Base-by-base conservation (phyloP, 2,797 vertebrate species). In the Notolepis coatsorum region DNA sequence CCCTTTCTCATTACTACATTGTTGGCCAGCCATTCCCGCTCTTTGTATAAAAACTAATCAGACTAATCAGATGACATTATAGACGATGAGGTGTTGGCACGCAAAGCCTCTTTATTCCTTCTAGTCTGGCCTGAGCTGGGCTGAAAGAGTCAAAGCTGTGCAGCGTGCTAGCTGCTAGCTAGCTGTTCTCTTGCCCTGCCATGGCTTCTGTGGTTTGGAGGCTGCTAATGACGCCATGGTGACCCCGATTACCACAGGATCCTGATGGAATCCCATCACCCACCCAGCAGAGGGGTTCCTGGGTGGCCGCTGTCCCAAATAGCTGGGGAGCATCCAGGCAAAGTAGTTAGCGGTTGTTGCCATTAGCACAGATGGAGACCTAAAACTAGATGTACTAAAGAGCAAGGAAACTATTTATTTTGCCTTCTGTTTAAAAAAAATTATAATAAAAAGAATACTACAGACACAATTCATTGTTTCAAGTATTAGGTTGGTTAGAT, bases 1-100 rank as follows among this genome's bases (percentile, higher is more conserved):
- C 62, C 56, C 80, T 48, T 42, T 55, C 65, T 71, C 65, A 73
- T 84, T 70, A 68, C 49, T 18, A 62, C 65, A 78, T 82, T 86
- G 81, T 80, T 82, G 75, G 66, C 67, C 57, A 25, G 66, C 67
- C 57, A 25, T 76, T 68, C 67, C 68, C 48, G 51, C 60, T 77
- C 77, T 76, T 78, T 81, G 82, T 76, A 70, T 73, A 61, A 72
- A 71, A 79, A 80, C 65, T 74, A 76, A 81, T 79, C 69, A 77
- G 71, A 69, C 74, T 75, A 75, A 82, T 80, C 76, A 78, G 67
- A 65, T 66, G 53, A 12, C 61, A 65, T 45, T 67, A 47, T 21
- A 71, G 42, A 61, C 65, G 69, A 80, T 81, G 68, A 67, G 75
- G 71, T 56, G 50, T 28, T 81, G 76, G 67, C 81, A 84, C 73